Evolutionary conservation across 2,113 vertebrate genomes (phyloP).

Genomic region (Tragelaphus strepsiceros): DNA sequence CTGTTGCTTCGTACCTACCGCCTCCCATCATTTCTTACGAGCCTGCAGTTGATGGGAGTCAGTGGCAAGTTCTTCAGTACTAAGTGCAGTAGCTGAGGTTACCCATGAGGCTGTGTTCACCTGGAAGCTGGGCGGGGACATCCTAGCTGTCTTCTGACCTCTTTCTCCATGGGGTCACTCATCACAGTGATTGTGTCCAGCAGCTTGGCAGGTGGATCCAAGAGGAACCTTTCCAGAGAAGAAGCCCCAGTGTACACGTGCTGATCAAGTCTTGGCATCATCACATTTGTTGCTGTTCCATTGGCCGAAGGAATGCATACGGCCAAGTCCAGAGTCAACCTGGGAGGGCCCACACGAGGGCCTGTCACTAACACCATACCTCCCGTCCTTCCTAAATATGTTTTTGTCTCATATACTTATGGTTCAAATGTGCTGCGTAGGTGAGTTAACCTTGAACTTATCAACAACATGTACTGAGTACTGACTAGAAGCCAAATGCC

Average conservation of each 20-base stretch:
- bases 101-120: background rate
- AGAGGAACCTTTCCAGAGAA: background rate
- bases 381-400: background rate
- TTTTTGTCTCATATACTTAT: background rate
- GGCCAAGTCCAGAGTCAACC: background rate
- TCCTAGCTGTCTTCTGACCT: background rate
- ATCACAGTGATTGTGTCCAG: background rate
- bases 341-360: background rate
- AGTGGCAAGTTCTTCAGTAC: background rate
- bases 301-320: background rate
- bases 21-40: background rate
- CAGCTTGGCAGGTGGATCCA: background rate
- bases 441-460: background rate
- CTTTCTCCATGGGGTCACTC: background rate
- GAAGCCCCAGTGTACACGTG: background rate
- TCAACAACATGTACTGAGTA: background rate
- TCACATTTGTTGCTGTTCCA: background rate
- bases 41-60: background rate
- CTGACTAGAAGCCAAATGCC: background rate
- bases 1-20: background rate
- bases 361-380: rapidly evolving
- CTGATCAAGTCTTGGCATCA: background rate
- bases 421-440: background rate
- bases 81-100: background rate
- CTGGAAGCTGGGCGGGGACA: background rate